phyloP scores from a whole-genome alignment of 2,888 invertebrate genomes.

The Leucoptera coffeella region DNA sequence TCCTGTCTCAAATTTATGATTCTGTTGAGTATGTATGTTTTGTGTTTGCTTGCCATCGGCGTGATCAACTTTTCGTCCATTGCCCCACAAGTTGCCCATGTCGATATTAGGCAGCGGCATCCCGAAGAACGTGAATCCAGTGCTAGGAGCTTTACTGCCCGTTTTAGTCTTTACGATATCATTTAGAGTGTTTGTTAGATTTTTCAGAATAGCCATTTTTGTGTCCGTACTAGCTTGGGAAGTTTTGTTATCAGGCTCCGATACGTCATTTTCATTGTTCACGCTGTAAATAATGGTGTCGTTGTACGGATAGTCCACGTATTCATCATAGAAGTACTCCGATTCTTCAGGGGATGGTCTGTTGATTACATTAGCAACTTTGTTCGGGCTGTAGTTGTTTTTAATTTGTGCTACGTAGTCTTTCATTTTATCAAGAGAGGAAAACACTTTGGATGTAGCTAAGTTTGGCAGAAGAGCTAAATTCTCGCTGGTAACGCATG shows the following conservation, averaged over 20 bases:
- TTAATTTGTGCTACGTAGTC: slow-evolving; percentile 35
- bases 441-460: slow-evolving; percentile 54
- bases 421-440: slow-evolving; percentile 53
- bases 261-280: slow-evolving; percentile 18
- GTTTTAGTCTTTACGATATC: slow-evolving; percentile 23
- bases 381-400: slow-evolving; percentile 34
- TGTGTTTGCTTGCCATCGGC: slow-evolving; percentile 24
- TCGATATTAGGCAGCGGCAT: slow-evolving; percentile 71
- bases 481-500: slow-evolving; percentile 61
- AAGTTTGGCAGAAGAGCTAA: slow-evolving; percentile 52
- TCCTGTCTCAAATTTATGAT: slow-evolving; percentile 64
- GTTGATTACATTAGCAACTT: slow-evolving; percentile 30
- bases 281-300: slow-evolving; percentile 42
- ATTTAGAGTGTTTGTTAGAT: slow-evolving; percentile 8
- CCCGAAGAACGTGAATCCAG: slow-evolving; percentile 78
- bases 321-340: slow-evolving; percentile 79
- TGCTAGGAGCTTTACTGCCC: slow-evolving; percentile 39
- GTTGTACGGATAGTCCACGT: slow-evolving; percentile 69
- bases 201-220: not conserved
- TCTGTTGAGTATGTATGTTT: slow-evolving; percentile 24
- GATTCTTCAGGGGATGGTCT: slow-evolving; percentile 68
- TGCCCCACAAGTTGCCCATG: slow-evolving; percentile 59
- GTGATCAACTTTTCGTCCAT: slow-evolving; percentile 38
- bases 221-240: not conserved
- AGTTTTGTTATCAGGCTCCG: not conserved